Conservation (phyloP, 2,888 invertebrate genomes). For the Lithophane ornitopus region DNA sequence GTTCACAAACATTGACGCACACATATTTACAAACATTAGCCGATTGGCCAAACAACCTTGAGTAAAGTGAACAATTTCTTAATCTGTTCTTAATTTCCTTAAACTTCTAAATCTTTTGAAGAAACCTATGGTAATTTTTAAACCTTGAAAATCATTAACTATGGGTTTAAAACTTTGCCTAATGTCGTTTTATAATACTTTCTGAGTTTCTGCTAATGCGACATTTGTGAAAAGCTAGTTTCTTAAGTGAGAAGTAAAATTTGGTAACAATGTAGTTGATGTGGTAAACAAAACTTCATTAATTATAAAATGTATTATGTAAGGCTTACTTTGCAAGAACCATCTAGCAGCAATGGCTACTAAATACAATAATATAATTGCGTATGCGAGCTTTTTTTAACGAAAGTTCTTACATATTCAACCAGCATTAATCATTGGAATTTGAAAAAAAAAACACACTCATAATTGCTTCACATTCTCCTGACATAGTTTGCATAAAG, state of each 20-base stretch:
- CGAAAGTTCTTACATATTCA: neutral
- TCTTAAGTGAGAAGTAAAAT: constrained; percentile 10
- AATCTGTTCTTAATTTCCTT: constrained; percentile 48
- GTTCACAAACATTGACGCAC: constrained; percentile 33
- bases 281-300: constrained; percentile 4
- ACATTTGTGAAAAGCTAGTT: neutral
- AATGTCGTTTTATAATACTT: constrained; percentile 35
- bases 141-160: constrained; percentile 36
- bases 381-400: neutral
- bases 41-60: constrained; percentile 19
- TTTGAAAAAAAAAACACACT: neutral
- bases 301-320: constrained; percentile 15
- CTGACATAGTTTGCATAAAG: neutral
- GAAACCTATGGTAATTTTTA: constrained; percentile 40
- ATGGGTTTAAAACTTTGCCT: constrained; percentile 5
- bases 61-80: constrained; percentile 34
- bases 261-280: constrained; percentile 22
- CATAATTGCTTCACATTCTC: neutral
- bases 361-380: constrained; percentile 5
- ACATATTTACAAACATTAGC: constrained; percentile 29
- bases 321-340: constrained; percentile 7
- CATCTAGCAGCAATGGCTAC: neutral
- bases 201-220: constrained; percentile 22
- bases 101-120: constrained; percentile 30
- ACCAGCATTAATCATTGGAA: neutral